A percentile compares a stretch with the other conserved stretches of the same genome.
Evolutionary conservation across 2,797 vertebrate genomes (phyloP).

Genomic region (Takifugu ocellatus): DNA sequence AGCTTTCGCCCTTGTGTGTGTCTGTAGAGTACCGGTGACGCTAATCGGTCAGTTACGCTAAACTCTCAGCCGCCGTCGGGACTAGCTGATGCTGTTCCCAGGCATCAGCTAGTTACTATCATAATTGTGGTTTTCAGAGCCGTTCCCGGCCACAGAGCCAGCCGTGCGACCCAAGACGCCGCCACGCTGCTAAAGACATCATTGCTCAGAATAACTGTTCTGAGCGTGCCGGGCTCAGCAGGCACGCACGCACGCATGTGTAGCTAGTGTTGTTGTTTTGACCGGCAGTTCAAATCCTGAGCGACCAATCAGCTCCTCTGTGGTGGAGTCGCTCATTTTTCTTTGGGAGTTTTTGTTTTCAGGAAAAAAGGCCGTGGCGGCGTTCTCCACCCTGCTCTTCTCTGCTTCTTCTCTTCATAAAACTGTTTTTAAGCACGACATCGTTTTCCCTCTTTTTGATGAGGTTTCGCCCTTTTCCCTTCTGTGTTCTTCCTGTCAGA

Average conservation of each 20-base stretch:
- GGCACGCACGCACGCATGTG: conserved; percentile 5
- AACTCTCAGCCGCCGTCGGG: no score
- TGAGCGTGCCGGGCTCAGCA: conserved; percentile 19
- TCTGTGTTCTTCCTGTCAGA: conserved; percentile 18
- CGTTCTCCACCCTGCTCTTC: conserved; percentile 49
- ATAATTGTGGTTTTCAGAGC: conserved; percentile 32
- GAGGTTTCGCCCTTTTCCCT: conserved; percentile 55
- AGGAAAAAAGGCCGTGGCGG: conserved; percentile 37
- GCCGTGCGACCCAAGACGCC: conserved; percentile 35
- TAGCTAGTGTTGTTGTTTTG: conserved; percentile 53
- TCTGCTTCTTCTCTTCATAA: conserved; percentile 62
- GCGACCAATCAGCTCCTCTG: conserved; percentile 60
- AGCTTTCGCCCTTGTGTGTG: no score
- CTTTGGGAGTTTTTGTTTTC: conserved; percentile 50
- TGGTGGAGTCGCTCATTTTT: conserved; percentile 47
- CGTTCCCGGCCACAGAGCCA: conserved; percentile 6
- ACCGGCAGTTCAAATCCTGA: conserved; percentile 62
- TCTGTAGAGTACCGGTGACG: no score
- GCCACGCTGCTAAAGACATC: conserved; percentile 66
- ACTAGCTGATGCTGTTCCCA: conserved; percentile 9
- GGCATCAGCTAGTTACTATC: conserved; percentile 29
- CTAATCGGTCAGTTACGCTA: no score
- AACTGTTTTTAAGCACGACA: conserved; percentile 64
- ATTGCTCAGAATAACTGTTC: conserved; percentile 66
- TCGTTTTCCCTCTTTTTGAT: conserved; percentile 58